Percentiles rank a stretch among this genome's conserved stretches.
Conservation (phyloP, 2,113 vertebrate species). For the Penelope pileata region DNA sequence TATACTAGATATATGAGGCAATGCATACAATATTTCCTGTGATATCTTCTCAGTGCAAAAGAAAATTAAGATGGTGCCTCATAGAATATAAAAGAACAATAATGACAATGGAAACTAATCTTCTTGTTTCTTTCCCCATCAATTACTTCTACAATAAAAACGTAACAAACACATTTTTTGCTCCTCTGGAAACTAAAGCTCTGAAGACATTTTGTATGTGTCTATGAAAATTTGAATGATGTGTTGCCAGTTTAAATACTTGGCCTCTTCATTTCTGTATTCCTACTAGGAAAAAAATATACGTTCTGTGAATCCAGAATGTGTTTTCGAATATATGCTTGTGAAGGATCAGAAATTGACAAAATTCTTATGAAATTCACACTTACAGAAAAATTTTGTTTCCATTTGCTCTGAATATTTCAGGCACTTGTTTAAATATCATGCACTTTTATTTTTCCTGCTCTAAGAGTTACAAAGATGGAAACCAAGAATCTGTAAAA, state of each 20-base stretch:
- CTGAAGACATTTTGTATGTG: neutral
- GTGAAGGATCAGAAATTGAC: constrained; percentile 22
- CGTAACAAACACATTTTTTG: neutral
- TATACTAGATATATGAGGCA: neutral
- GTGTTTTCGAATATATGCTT: neutral
- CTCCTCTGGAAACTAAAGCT: neutral
- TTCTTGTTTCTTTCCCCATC: neutral
- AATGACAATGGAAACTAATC: neutral
- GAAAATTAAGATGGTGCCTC: neutral
- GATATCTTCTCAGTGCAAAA: neutral
- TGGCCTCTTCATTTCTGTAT: neutral
- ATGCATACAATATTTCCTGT: neutral
- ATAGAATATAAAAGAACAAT: neutral
- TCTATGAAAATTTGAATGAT: neutral
- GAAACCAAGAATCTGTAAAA: neutral
- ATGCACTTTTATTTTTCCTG: neutral
- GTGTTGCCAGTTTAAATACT: constrained; percentile 2
- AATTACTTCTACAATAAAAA: neutral
- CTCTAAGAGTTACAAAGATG: neutral
- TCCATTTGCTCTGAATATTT: constrained; percentile 46
- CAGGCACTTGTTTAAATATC: constrained; percentile 20
- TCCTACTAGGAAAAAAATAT: neutral
- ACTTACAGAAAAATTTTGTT: constrained; percentile 18
- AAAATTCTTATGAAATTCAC: constrained; percentile 17
- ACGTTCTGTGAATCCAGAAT: neutral